Percentiles rank a stretch among this genome's conserved stretches.
phyloP scores from a whole-genome alignment of 2,888 invertebrate genomes.

The Stenichneumon culpator region DNA sequence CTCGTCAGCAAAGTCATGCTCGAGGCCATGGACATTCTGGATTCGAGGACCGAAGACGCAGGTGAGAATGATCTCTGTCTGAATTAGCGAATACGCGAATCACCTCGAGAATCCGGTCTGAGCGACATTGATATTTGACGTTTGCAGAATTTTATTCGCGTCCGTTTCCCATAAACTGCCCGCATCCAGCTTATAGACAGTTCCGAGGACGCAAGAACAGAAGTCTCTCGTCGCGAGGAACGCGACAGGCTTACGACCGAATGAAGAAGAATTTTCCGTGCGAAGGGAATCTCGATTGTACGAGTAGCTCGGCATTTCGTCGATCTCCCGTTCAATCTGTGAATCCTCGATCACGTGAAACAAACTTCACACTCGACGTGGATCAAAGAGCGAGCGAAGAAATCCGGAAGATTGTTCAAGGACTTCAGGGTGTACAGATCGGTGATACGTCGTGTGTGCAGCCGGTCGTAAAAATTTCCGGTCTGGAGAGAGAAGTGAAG shows the following conservation, averaged over 20 bases:
- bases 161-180: slow-evolving; percentile 1
- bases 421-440: slow-evolving; percentile 75
- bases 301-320: background rate
- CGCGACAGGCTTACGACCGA: slow-evolving; percentile 31
- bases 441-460: slow-evolving; percentile 71
- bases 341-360: slow-evolving; percentile 13
- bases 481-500: slow-evolving; percentile 73
- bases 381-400: slow-evolving; percentile 64
- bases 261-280: slow-evolving; percentile 29
- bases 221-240: slow-evolving; percentile 25
- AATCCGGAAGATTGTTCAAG: slow-evolving; percentile 71
- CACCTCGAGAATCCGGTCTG: background rate
- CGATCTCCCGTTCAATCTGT: background rate
- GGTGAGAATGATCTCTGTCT: slow-evolving; percentile 16
- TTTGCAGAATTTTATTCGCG: slow-evolving; percentile 10
- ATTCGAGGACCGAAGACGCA: slow-evolving; percentile 34
- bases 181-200: background rate
- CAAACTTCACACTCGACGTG: slow-evolving; percentile 8
- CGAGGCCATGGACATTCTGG: slow-evolving; percentile 73
- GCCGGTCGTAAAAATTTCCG: slow-evolving; percentile 43
- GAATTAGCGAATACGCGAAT: background rate
- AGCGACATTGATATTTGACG: background rate
- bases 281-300: slow-evolving; percentile 12
- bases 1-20: slow-evolving; percentile 75
- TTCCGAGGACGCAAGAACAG: slow-evolving; percentile 26